These are phyloP conservation scores for Arizona elegans DNA, from an alignment of 2,113 vertebrate genomes.

Conservation along the genomic window DNA sequence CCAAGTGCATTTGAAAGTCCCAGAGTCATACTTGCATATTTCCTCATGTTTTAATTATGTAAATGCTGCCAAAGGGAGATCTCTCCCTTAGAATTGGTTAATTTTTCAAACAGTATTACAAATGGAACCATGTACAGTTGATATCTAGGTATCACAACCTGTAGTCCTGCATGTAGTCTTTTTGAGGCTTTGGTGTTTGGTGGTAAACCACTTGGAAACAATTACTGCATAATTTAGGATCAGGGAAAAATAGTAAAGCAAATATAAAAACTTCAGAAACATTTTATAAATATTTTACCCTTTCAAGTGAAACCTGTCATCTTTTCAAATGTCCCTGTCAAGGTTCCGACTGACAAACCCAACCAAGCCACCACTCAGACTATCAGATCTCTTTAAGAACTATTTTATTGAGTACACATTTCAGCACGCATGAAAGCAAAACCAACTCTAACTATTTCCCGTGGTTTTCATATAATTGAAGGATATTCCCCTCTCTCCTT, in stretches of 20 bases:
- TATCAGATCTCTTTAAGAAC: no score
- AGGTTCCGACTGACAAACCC: no score
- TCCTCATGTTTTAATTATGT: background rate
- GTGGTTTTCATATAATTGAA: no score
- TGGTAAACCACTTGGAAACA: background rate
- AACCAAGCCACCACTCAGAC: no score
- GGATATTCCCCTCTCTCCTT: no score
- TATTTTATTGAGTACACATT: no score
- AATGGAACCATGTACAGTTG: background rate
- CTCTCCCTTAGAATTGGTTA: background rate
- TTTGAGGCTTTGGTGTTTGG: background rate
- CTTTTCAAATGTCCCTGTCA: background rate
- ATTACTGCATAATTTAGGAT: background rate
- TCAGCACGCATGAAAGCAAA: no score
- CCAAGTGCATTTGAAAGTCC: constrained; percentile 26
- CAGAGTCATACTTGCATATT: background rate
- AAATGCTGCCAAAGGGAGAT: background rate
- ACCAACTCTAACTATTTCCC: no score
- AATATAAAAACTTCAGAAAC: background rate
- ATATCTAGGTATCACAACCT: background rate
- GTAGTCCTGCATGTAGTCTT: background rate
- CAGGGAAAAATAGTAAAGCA: background rate
- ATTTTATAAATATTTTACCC: background rate
- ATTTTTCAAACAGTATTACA: background rate
- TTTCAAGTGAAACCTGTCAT: background rate